These are phyloP conservation scores for Diabrotica virgifera DNA, from an alignment of 1,140 invertebrate genomes.

Conservation along the genomic window DNA sequence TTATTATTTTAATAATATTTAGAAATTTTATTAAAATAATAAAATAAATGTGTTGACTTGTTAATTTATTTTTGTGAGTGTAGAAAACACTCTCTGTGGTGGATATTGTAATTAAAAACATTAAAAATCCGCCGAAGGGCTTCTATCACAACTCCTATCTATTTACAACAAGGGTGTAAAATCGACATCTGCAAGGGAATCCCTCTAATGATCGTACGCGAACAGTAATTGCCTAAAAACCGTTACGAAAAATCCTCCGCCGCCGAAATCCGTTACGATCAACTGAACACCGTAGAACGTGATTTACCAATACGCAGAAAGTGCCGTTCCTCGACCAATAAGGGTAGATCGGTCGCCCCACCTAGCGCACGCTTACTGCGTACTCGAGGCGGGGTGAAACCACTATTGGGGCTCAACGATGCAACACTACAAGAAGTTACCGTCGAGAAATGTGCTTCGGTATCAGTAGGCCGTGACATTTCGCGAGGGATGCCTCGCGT, in stretches of 20 bases:
- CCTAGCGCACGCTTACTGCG: slow-evolving; percentile 37
- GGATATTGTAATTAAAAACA: slow-evolving; percentile 13
- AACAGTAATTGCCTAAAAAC: slow-evolving; percentile 24
- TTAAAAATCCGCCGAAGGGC: slow-evolving; percentile 18
- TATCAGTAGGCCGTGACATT: slow-evolving; percentile 39
- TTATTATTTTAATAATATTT: too few relatives aligned
- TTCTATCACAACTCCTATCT: slow-evolving; percentile 20
- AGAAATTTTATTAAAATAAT: too few relatives aligned
- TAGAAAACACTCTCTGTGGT: not conserved
- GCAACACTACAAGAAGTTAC: slow-evolving; percentile 1
- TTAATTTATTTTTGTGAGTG: too few relatives aligned
- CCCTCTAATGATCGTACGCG: slow-evolving; percentile 33
- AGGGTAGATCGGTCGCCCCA: slow-evolving; percentile 30
- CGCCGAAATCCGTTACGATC: slow-evolving; percentile 41
- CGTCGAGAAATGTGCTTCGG: slow-evolving; percentile 34
- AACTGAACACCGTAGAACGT: slow-evolving; percentile 26
- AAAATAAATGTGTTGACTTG: too few relatives aligned
- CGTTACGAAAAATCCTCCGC: slow-evolving; percentile 24
- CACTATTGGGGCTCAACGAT: slow-evolving; percentile 35
- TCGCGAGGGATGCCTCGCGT: slow-evolving; percentile 45
- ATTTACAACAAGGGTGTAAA: slow-evolving; percentile 30
- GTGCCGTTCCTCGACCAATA: slow-evolving; percentile 29
- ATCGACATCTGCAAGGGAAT: slow-evolving; percentile 38
- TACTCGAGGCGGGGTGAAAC: slow-evolving; percentile 32
- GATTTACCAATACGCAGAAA: slow-evolving; percentile 38